Evolutionary conservation across 2,113 vertebrate species (phyloP).

Genomic region (Percina caprodes): DNA sequence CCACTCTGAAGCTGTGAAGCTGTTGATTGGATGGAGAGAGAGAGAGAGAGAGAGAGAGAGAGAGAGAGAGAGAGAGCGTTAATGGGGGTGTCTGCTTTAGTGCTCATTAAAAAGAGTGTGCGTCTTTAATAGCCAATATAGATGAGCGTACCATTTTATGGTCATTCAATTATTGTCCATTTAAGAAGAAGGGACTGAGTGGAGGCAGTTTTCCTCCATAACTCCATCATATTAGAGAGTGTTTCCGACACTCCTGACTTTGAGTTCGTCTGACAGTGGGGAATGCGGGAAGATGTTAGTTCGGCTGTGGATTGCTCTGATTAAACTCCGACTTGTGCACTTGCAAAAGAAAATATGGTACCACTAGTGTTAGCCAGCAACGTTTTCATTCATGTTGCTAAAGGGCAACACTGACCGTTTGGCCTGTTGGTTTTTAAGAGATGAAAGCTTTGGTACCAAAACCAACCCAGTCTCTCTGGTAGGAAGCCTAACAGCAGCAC

Average conservation of each 20-base stretch:
- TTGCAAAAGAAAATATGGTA: slow-evolving; percentile 17
- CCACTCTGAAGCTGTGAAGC: slow-evolving; percentile 55
- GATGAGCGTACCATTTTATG: slow-evolving; percentile 75
- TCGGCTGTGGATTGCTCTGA: slow-evolving; percentile 7
- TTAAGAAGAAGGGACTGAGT: slow-evolving; percentile 68
- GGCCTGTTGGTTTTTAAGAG: not conserved
- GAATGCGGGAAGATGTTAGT: slow-evolving; percentile 10
- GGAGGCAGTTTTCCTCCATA: slow-evolving; percentile 63
- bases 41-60: slow-evolving; percentile 25
- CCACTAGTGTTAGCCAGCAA: slow-evolving; percentile 3
- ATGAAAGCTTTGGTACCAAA: slow-evolving; percentile 12
- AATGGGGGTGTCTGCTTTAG: slow-evolving; percentile 73
- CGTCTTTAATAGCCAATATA: slow-evolving; percentile 78
- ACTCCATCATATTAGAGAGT: slow-evolving; percentile 48
- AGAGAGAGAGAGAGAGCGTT: slow-evolving; percentile 38
- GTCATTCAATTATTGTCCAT: slow-evolving; percentile 78
- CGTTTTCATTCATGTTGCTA: not conserved
- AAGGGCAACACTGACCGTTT: not conserved
- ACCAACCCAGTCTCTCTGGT: not conserved
- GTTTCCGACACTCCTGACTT: slow-evolving; percentile 54
- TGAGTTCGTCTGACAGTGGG: slow-evolving; percentile 51
- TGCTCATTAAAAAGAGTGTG: slow-evolving; percentile 76
- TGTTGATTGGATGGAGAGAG: slow-evolving; percentile 58
- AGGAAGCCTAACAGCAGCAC: not conserved
- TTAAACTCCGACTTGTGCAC: not conserved